Evolutionary conservation across 2,888 invertebrate genomes (phyloP), one percentile per base, ranked within the genome.

Genomic region (Escarpia spicata): DNA sequence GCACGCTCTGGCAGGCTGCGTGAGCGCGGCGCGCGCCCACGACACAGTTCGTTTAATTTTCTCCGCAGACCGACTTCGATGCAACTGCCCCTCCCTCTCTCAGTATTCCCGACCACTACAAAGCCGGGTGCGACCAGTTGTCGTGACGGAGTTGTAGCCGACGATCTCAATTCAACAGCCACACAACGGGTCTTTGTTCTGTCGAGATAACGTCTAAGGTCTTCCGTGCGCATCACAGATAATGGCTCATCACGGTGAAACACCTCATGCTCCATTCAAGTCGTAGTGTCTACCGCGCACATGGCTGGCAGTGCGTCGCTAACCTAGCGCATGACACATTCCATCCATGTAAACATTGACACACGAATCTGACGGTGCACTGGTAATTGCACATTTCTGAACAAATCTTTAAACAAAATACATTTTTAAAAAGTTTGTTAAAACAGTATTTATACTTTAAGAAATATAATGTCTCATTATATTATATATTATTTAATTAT

Each of bases 101-200:
- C 75, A 6, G 75, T 75, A 6, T n/a, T 6, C 19, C 75, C 26
- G 75, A 75, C 75, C n/a, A 75, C 75, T 6, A 75, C 75, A 75
- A 75, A 26, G 75, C 75, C 75, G 19, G 75, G 75, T 75, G n/a
- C 75, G 75, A 75, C 75, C 75, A 26, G 75, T 26, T 75, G 75
- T 75, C 75, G 75, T 75, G 75, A 75, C 75, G 75, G 75, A 75
- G 26, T 75, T 75, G 75, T 75, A 75, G 75, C 75, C 75, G 75
- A 26, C 75, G 75, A 75, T 75, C 19, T 75, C 75, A 75, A 75
- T 75, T 75, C 75, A 75, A 6, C 75, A 4, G 6, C 75, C 19
- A 26, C n/a, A 75, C 75, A 75, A 75, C 75, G 75, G 75, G 75
- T 15, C 75, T 75, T 75, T 75, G 75, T 75, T 26, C 75, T 3